phyloP scores from a whole-genome alignment of 2,888 invertebrate genomes.

The Drosophila infuscata region DNA sequence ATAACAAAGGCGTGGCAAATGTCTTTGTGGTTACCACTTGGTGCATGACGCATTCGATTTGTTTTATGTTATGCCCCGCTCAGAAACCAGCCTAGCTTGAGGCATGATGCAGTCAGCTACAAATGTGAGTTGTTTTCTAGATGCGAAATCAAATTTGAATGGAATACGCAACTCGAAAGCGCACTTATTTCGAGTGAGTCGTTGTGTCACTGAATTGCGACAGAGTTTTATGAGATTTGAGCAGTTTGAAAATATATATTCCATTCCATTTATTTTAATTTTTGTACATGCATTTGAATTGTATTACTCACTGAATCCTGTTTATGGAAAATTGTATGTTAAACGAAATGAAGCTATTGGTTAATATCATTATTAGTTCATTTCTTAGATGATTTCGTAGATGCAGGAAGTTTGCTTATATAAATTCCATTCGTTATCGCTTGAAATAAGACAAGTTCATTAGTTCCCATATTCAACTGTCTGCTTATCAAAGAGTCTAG shows the following conservation, averaged over 20 bases:
- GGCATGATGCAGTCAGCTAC: background rate
- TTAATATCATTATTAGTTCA: background rate
- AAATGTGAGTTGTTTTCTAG: background rate
- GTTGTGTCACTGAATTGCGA: slow-evolving; percentile 4
- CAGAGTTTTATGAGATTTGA: background rate
- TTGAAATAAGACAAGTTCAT: slow-evolving; percentile 20
- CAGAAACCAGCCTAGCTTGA: slow-evolving; percentile 5
- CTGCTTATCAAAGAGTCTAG: slow-evolving; percentile 27
- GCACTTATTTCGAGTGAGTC: background rate
- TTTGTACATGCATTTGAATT: background rate
- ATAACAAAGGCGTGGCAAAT: slow-evolving; percentile 42
- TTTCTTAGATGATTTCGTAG: slow-evolving; percentile 1
- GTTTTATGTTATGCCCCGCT: slow-evolving; percentile 14
- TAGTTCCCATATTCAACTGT: slow-evolving; percentile 15
- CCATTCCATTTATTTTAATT: background rate
- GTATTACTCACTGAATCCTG: background rate
- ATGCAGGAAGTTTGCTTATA: slow-evolving; percentile 25
- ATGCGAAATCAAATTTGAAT: slow-evolving; percentile 3
- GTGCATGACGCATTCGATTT: slow-evolving; percentile 67
- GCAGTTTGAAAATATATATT: slow-evolving; percentile 7
- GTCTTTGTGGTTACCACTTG: slow-evolving; percentile 51
- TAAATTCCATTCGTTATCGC: slow-evolving; percentile 40
- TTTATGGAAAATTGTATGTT: background rate
- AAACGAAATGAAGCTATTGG: background rate
- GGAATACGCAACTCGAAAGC: too few relatives aligned